Base-by-base conservation (phyloP, 2,888 invertebrate genomes). In the Limnephilus marmoratus region DNA sequence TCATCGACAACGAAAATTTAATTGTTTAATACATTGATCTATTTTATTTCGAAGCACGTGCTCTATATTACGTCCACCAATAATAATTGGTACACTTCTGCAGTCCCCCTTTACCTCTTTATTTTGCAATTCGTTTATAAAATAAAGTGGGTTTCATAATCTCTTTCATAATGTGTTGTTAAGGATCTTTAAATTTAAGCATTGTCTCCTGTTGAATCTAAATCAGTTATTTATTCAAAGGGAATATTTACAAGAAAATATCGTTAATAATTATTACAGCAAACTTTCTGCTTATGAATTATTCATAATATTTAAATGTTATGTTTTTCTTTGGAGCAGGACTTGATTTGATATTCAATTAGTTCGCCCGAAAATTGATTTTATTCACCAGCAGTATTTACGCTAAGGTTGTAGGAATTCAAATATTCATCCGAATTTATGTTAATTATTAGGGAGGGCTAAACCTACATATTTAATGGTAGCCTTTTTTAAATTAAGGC, bases 331-430 rank as follows among this genome's bases (percentile, higher is more conserved):
- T 68, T n/a, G 68, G 68, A 68, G 68, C 24, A 68, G 24, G 68
- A 68, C 68, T 68, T 24, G 68, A 68, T 24, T 68, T 68, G 68
- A 68, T 68, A 68, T 68, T 68, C 68, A 68, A 68, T 68, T 68
- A 68, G 68, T 68, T 68, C 7, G 18, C 18, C 68, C 34, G 31
- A 34, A 82, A 31, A 82, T 82, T 85, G 37, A 34, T 37, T 34
- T 85, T 11, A 41, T 85, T 85, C 85, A 85, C 31, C 34, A 85
- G 41, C 24, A 45, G 37, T 85, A 85, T 85, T 85, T 85, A n/a
- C 41, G 5, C 24, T 85, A n/a, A 12, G 45, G 31, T 24, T 85
- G 41, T n/a, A 41, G 24, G 41, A 9, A 85, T 41, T 85, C 18
- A 11, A 85, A 85, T 85, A 85, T 85, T 85, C n/a, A 85, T 41